These are phyloP conservation scores for Zeugodacus cucurbitae DNA, from an alignment of 1,140 invertebrate genomes.

Conservation along the genomic window DNA sequence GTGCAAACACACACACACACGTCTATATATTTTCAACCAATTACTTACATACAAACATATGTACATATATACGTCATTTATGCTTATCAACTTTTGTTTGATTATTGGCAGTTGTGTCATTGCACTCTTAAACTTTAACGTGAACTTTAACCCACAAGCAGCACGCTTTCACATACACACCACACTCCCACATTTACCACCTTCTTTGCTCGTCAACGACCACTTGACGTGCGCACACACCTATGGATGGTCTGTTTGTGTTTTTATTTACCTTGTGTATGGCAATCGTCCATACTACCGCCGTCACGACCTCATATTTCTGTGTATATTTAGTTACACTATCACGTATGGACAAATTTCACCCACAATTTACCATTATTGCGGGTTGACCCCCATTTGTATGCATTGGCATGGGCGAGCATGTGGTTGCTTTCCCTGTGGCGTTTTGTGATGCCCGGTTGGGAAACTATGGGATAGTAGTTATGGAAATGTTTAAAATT, in stretches of 20 bases:
- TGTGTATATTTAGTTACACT: not conserved
- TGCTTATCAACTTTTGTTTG: constrained; percentile 22
- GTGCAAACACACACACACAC: not conserved
- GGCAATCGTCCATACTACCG: not conserved
- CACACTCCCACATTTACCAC: not conserved
- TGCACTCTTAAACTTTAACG: constrained; percentile 15
- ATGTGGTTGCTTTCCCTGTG: not conserved
- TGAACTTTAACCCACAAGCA: not conserved
- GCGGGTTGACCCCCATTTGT: not conserved
- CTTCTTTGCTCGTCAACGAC: not conserved
- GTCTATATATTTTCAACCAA: not conserved
- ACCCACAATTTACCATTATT: constrained; percentile 30
- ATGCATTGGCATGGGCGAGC: not conserved
- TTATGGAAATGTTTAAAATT: no score
- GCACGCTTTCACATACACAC: not conserved
- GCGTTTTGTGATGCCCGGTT: not conserved
- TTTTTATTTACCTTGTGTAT: not conserved
- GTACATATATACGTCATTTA: not conserved
- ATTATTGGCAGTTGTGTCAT: constrained; percentile 19
- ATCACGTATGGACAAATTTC: constrained; percentile 18
- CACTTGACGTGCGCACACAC: not conserved
- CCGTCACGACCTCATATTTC: not conserved
- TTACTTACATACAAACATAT: not conserved
- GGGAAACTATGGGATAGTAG: not conserved
- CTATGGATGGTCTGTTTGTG: not conserved